Base-by-base conservation (phyloP, 2,888 invertebrate genomes). In the Tricholauxania praeusta region DNA sequence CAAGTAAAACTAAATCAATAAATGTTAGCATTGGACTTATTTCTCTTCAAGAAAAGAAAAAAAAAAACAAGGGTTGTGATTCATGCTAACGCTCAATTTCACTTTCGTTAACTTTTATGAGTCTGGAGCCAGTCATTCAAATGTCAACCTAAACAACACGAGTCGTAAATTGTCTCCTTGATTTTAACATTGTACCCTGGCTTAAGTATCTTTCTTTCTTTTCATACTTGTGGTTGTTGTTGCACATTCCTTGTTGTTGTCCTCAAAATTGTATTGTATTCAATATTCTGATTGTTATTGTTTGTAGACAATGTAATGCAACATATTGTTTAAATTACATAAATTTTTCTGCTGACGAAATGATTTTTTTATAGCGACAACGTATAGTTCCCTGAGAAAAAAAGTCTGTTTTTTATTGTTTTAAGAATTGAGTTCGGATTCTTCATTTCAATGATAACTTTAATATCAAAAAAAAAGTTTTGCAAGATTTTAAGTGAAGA, bases 71-170 rank as follows among this genome's bases (percentile, higher is more conserved):
- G 39, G 39, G 39, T 39, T 39, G 39, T 39, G 39, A 39, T 39
- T 39, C 39, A 39, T 39, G 39, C 39, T 39, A 39, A 39, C 39
- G 57, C 57, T 63, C 39, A 47, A n/a, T 63, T 63, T 63, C 63
- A 48, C 19, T 63, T 63, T 63, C 63, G 39, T 39, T 39, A 39
- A 39, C 39, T 73, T 78, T 78, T 78, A 78, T 78, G 78, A 72
- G 78, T 78, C 78, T 77, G 78, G 75, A 75, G 76, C 76, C 76
- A 76, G 76, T 77, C 76, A 78, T 77, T 78, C 75, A 75, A 75
- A 77, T 76, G 32, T 17, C 15, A 14, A 39, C 48, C 10, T 19
- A 48, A 63, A 47, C 48, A 47, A 39, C 63, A 47, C 19, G 47
- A 17, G n/a, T 63, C 63, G 48, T 63, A 52, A 62, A 64, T 62